Conservation (phyloP, 1,140 invertebrate genomes). For the Drosophila aff. region DNA sequence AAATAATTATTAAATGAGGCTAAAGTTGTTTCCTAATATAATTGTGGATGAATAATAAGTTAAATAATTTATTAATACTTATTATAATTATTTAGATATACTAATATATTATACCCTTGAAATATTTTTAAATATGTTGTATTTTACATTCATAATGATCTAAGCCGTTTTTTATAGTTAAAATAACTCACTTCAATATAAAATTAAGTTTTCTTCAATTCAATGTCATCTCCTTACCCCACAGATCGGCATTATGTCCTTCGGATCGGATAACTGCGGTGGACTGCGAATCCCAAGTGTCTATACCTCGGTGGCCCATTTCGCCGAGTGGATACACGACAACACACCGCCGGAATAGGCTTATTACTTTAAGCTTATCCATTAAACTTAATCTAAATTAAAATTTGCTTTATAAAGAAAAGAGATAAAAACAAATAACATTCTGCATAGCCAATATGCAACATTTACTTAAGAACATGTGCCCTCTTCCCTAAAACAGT, state of each 20-base stretch:
- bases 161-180: not conserved
- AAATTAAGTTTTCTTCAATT: not conserved
- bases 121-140: no score
- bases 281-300: constrained; percentile 89
- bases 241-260: constrained; percentile 90
- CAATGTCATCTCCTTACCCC: not conserved
- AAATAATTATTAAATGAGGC: no score
- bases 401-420: constrained; percentile 24
- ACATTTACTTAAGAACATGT: not conserved
- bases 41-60: no score
- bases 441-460: constrained; percentile 1
- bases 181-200: not conserved
- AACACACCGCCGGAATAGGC: constrained; percentile 87
- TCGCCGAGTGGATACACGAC: constrained; percentile 89
- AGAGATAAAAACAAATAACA: not conserved
- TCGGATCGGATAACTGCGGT: constrained; percentile 90
- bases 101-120: no score
- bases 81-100: no score
- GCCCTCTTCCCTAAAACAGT: not conserved
- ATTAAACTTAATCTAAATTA: constrained; percentile 28
- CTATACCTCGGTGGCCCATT: constrained; percentile 89
- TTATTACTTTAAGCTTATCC: constrained; percentile 31
- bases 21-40: no score
- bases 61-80: no score
- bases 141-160: no score